phyloP scores from a whole-genome alignment of 2,888 invertebrate species.

The Metalampra italica region DNA sequence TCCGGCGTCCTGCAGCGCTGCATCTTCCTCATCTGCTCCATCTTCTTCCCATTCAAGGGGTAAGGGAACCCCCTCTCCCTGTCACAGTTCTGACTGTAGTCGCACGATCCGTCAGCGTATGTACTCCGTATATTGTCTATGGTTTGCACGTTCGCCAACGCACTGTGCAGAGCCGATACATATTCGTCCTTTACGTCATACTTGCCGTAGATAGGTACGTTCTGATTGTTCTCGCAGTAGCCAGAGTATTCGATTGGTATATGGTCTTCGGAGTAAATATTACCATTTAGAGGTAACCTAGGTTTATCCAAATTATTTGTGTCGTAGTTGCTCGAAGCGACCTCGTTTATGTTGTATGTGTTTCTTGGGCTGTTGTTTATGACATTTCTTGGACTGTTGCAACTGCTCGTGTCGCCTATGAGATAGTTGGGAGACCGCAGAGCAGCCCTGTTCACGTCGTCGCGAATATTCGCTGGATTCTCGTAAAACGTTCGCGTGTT shows the following conservation, averaged over 20 bases:
- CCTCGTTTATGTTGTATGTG: conserved; percentile 37
- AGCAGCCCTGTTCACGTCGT: conserved; percentile 41
- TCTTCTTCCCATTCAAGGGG: conserved; percentile 72
- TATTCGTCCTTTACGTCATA: conserved; percentile 57
- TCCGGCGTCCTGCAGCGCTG: conserved; percentile 85
- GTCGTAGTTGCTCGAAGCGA: conserved; percentile 47
- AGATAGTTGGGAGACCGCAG: conserved; percentile 54
- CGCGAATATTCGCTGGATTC: conserved; percentile 49
- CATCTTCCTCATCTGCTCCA: conserved; percentile 52
- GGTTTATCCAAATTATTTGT: conserved; percentile 28
- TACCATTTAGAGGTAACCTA: conserved; percentile 34
- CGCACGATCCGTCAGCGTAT: conserved; percentile 44
- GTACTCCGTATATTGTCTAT: conserved; percentile 50
- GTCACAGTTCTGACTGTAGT: conserved; percentile 55
- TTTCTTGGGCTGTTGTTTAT: conserved; percentile 57
- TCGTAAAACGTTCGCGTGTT: conserved; percentile 56
- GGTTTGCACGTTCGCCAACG: conserved; percentile 45
- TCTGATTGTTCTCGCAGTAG: conserved; percentile 48
- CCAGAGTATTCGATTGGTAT: conserved; percentile 49
- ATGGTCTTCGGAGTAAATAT: conserved; percentile 50
- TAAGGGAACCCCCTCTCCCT: conserved; percentile 50
- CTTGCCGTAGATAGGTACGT: conserved; percentile 32
- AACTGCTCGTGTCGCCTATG: conserved; percentile 42
- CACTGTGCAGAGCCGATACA: conserved; percentile 46
- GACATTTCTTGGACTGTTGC: conserved; percentile 60